These are phyloP conservation scores for Perca flavescens DNA, from an alignment of 2,113 vertebrate genomes.

Conservation along the genomic window DNA sequence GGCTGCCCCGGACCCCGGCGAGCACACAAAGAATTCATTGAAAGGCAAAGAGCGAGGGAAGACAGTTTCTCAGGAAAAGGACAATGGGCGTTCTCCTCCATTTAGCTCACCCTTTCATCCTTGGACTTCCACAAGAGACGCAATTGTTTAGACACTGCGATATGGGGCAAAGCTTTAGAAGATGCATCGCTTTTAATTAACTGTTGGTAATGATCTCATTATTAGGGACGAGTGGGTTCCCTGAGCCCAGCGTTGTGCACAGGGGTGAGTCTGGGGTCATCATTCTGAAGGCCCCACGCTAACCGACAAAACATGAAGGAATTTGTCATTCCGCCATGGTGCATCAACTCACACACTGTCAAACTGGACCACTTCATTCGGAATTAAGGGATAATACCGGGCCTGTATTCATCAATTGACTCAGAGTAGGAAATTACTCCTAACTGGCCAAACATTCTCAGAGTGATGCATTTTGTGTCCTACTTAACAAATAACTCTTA, in stretches of 20 bases:
- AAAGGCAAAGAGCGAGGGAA: conserved; percentile 79
- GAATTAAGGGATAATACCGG: conserved; percentile 9
- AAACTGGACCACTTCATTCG: conserved; percentile 15
- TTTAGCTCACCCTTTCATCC: conserved; percentile 82
- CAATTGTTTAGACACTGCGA: conserved; percentile 83
- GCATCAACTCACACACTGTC: conserved; percentile 57
- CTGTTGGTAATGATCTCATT: conserved; percentile 88
- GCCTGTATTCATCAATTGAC: background rate
- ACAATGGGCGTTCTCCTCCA: conserved; percentile 83
- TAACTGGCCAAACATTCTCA: background rate
- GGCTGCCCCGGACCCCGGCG: conserved; percentile 27
- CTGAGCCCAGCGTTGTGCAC: conserved; percentile 51
- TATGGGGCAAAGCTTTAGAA: conserved; percentile 80
- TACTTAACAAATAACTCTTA: background rate
- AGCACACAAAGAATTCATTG: conserved; percentile 82
- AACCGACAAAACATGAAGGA: conserved; percentile 67
- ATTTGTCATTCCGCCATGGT: conserved; percentile 53
- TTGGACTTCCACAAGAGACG: conserved; percentile 80
- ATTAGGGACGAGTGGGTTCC: conserved; percentile 73
- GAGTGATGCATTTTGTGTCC: background rate
- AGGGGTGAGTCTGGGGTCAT: conserved; percentile 83
- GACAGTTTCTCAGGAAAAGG: conserved; percentile 83
- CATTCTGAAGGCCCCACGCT: conserved; percentile 64
- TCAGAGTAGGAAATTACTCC: background rate
- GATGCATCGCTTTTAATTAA: conserved; percentile 86